Base-by-base conservation (phyloP, 2,888 invertebrate species). In the Eristalis tenax region DNA sequence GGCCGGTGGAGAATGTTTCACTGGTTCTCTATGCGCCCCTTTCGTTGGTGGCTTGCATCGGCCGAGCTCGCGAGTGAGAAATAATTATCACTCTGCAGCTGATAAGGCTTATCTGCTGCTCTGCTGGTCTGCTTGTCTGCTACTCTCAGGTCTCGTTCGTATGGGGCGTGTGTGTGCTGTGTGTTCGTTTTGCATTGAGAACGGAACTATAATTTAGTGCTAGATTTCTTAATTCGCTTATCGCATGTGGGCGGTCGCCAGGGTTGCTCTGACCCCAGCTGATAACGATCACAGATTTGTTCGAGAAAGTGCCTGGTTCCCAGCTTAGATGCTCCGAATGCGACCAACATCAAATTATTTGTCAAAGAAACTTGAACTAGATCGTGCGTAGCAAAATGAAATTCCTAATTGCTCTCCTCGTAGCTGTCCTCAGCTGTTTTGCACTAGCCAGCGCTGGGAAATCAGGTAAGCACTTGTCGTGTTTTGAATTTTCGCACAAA, bases 21-120 rank as follows among this genome's bases (percentile, higher is more conserved):
- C 83, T 82, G 76, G 76, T 28, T 69, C 64, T 57, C 59, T 65
- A 70, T 65, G 35, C 73, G 79, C 83, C 83, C 83, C 80, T 83
- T 83, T 83, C 38, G 3, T 23, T 80, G 35, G 23, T 57, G 66
- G 63, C 79, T 83, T 87, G 87, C 75, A 79, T 71, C 35, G 70
- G 71, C 75, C 64, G 35, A 71, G 66, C 22, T 75, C 70, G 22
- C n/a, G 23, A 74, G 64, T 56, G 43, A 73, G 69, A 35, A 74
- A 64, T 6, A 26, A 18, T 23, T 82, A 74, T 77, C 76, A 40
- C 74, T 43, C 57, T 64, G 40, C 28, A 64, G 69, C 61, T 74
- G 85, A 86, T 86, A 86, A 86, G 73, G 5, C 77, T 78, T 83
- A 86, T 86, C 85, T 35, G 23, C 13, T 2, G 23, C 65, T 80